phyloP scores from a whole-genome alignment of 2,113 vertebrate species.

The Empidonax alnorum region DNA sequence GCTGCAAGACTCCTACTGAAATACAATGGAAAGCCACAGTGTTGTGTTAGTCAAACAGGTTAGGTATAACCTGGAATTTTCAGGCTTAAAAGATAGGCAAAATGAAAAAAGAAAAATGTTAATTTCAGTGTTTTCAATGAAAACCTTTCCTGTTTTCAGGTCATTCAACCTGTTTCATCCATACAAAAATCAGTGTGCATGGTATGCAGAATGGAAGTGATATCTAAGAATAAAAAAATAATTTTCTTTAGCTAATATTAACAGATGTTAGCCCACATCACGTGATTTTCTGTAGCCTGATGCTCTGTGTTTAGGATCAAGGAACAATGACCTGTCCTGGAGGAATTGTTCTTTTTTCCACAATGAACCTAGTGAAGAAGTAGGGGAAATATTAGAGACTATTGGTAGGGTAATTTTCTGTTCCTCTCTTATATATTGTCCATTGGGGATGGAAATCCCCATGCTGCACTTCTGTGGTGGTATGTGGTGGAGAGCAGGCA shows the following conservation, averaged over 20 bases:
- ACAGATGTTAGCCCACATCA: not conserved
- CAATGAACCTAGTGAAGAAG: not conserved
- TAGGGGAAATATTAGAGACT: not conserved
- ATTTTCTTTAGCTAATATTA: not conserved
- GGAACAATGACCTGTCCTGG: not conserved
- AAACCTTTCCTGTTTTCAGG: not conserved
- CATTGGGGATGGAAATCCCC: not conserved
- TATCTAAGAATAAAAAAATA: not conserved
- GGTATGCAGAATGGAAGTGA: not conserved
- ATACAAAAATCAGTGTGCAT: accelerated
- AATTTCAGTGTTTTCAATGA: not conserved
- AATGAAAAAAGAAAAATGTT: not conserved
- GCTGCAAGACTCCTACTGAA: not conserved
- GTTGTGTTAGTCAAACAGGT: not conserved
- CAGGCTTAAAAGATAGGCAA: not conserved
- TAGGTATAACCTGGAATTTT: not conserved
- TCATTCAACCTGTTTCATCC: not conserved
- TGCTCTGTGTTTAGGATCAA: not conserved
- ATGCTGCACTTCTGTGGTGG: not conserved
- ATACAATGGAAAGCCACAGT: not conserved
- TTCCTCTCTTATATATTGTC: not conserved
- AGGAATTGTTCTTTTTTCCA: not conserved
- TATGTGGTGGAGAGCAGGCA: not conserved
- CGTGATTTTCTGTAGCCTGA: not conserved
- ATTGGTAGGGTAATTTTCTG: not conserved